Evolutionary conservation across 1,140 invertebrate genomes (phyloP).

Genomic region (Drosophila aff.): DNA sequence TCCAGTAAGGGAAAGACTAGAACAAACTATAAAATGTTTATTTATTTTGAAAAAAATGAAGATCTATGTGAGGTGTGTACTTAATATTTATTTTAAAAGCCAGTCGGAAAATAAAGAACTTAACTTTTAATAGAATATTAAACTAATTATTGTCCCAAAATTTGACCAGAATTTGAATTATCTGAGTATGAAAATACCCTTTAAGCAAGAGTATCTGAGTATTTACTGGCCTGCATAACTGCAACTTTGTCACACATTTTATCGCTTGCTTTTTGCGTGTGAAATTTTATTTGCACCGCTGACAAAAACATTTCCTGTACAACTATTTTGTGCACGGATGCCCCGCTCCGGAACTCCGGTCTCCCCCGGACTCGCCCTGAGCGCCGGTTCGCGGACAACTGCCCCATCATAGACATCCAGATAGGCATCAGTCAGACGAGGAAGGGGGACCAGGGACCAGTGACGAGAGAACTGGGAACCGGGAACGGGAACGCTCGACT

Average conservation of each 20-base stretch:
- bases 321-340: constrained; percentile 72
- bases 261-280: constrained; percentile 44
- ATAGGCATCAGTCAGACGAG: constrained; percentile 55
- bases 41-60: too few species aligned
- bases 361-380: constrained; percentile 1
- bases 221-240: constrained; percentile 5
- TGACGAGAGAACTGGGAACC: not conserved
- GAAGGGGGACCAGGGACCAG: not conserved
- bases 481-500: constrained; percentile 25
- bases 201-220: not conserved
- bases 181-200: too few species aligned
- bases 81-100: not conserved
- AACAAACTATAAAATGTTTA: too few species aligned
- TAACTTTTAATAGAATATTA: not conserved
- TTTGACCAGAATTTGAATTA: not conserved
- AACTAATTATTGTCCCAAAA: not conserved
- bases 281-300: constrained; percentile 60
- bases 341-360: constrained; percentile 10
- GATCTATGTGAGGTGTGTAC: not conserved
- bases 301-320: constrained; percentile 65
- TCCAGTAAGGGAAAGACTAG: not conserved
- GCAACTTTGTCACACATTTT: constrained; percentile 72
- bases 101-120: not conserved
- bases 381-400: constrained; percentile 13
- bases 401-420: constrained; percentile 42